Percentiles rank a stretch among this genome's conserved stretches.
These are phyloP conservation scores for Sesia apiformis DNA, from an alignment of 2,888 invertebrate species.

Conservation along the genomic window DNA sequence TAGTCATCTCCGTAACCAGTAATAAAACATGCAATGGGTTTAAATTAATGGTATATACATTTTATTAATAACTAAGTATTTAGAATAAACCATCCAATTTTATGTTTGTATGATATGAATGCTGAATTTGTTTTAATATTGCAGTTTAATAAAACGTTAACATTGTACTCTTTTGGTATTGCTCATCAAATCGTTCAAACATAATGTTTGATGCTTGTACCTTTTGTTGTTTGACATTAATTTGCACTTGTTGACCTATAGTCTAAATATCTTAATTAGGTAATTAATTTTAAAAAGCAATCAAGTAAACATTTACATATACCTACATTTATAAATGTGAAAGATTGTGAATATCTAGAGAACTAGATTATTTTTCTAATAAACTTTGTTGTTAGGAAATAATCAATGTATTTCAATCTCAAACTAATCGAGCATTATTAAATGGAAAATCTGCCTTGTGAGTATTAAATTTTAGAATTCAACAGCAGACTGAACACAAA, in stretches of 20 bases:
- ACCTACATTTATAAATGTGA: too few species aligned
- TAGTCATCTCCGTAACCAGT: constrained; percentile 55
- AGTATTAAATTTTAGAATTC: too few species aligned
- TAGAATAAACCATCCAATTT: constrained; percentile 32
- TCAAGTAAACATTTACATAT: too few species aligned
- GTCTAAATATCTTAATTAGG: constrained; percentile 13
- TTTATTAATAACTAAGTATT: constrained; percentile 10
- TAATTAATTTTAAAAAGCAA: too few species aligned
- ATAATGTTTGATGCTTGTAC: constrained; percentile 35
- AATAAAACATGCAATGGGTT: constrained; percentile 46
- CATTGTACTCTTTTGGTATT: constrained; percentile 55
- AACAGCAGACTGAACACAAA: too few species aligned
- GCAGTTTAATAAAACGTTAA: constrained; percentile 31
- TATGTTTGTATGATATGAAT: constrained; percentile 39
- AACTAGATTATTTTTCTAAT: too few species aligned
- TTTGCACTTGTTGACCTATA: constrained; percentile 37
- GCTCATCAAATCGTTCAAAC: constrained; percentile 43
- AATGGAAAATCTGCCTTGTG: too few species aligned
- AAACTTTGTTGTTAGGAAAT: too few species aligned
- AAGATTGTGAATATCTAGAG: too few species aligned
- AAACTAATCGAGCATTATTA: too few species aligned
- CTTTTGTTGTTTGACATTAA: constrained; percentile 29
- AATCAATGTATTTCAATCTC: too few species aligned
- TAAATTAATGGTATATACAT: constrained; percentile 19
- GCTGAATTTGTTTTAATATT: constrained; percentile 28